Base-by-base conservation (phyloP, 2,888 invertebrate species). In the Lysandra bellargus region DNA sequence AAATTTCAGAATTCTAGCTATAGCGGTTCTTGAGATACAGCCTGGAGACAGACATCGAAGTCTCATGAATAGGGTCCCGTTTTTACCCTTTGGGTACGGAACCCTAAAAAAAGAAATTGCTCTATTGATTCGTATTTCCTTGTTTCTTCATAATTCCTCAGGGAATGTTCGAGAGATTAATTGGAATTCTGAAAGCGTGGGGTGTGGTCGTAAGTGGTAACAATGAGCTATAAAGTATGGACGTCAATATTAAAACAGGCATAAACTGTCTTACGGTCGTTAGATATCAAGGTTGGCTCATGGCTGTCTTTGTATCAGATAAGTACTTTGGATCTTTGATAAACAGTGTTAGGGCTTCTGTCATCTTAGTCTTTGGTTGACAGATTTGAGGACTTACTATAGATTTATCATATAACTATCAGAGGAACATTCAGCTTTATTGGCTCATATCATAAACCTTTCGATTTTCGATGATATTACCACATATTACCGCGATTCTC, bases 131-230 rank as follows among this genome's bases (percentile, higher is more conserved):
- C 53, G 14, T 53, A 53, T 53, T 53, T 53, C 53, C 14, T 14
- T 12, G 14, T 53, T 53, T 61, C 30, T 0, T 30, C 30, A 6
- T 64, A 64, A 9, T 69, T 69, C 33, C 17, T 69, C 5, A 4
- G 5, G 37, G 69, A 69, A 69, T 33, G 69, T 69, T 69, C 69
- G 69, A 37, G 69, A 64, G 30, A 69, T 33, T 37, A 69, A 69
- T 69, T 69, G 17, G 69, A 69, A 69, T 69, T 69, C 69, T 33
- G 69, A 69, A 69, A 69, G 69, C 69, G 69, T 69, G 2, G 69
- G 14, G 69, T 69, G 69, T 69, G 69, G 33, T 37, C 17, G 30
- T 64, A 30, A 7, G 7, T 44, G 7, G 23, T 23, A 4, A 17
- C 37, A 33, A 37, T 37, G 17, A 14, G 33, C 69, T 69, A 69